A percentile compares a stretch with the other conserved stretches of the same genome.
These are phyloP conservation scores for Homarus americanus DNA, from an alignment of 1,140 invertebrate species.

Conservation along the genomic window DNA sequence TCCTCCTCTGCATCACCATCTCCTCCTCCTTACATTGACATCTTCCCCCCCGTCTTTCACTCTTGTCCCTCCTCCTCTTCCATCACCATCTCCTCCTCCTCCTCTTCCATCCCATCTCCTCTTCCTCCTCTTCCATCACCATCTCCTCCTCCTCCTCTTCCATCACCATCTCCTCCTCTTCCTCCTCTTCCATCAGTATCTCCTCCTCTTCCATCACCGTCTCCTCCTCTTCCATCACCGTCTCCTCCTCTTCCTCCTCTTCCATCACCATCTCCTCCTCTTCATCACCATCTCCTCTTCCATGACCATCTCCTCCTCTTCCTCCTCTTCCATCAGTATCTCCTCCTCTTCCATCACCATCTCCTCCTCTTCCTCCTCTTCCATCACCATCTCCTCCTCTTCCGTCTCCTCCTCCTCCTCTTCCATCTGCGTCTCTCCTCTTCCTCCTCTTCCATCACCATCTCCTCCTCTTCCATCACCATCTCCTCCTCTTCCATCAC, in stretches of 20 bases:
- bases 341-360: not conserved
- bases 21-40: not conserved
- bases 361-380: not conserved
- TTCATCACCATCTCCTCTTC: not conserved
- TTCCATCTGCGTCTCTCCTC: not conserved
- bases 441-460: not conserved
- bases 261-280: no score
- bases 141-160: not conserved
- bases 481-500: not conserved
- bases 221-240: no score
- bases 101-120: not conserved
- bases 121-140: not conserved
- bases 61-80: not conserved
- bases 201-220: not conserved
- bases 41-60: not conserved
- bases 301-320: no score
- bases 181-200: not conserved
- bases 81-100: not conserved
- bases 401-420: not conserved
- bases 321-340: not conserved
- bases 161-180: no score
- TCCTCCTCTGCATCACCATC: not conserved
- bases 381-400: not conserved
- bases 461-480: not conserved
- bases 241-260: no score